These are phyloP conservation scores for Brachyptera risi DNA, from an alignment of 2,888 invertebrate genomes.

Conservation along the genomic window DNA sequence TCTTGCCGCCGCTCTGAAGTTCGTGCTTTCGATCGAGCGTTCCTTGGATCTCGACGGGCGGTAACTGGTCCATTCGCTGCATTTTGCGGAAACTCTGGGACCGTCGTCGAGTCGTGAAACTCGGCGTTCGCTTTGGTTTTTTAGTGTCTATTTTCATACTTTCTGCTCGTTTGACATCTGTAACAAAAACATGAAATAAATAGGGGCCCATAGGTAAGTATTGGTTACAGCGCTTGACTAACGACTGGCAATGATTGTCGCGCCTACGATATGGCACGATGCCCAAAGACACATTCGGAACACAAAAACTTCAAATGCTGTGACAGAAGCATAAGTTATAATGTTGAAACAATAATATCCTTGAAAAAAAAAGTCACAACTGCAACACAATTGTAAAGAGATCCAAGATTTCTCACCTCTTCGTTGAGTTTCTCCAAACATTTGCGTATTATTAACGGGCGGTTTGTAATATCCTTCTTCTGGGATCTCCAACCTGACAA, in stretches of 20 bases:
- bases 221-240: too few relatives aligned
- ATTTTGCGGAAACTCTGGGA: slow-evolving; percentile 82
- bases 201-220: too few relatives aligned
- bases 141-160: slow-evolving; percentile 81
- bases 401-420: slow-evolving; percentile 50
- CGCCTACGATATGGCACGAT: too few relatives aligned
- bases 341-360: too few relatives aligned
- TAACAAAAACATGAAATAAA: too few relatives aligned
- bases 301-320: too few relatives aligned
- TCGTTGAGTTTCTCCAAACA: too few relatives aligned
- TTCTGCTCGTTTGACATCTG: slow-evolving; percentile 74
- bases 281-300: too few relatives aligned
- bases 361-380: too few relatives aligned
- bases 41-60: slow-evolving; percentile 90
- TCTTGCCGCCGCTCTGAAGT: slow-evolving; percentile 86
- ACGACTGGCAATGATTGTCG: too few relatives aligned
- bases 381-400: too few relatives aligned
- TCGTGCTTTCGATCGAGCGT: slow-evolving; percentile 92
- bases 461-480: slow-evolving; percentile 16
- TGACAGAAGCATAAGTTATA: too few relatives aligned
- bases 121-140: slow-evolving; percentile 86
- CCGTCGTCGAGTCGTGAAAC: slow-evolving; percentile 87
- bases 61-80: slow-evolving; percentile 59
- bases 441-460: slow-evolving; percentile 45
- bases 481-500: slow-evolving; percentile 23